Evolutionary conservation across 1,140 invertebrate genomes (phyloP), one percentile per base, ranked within the genome.

Genomic region (Drosophila nasuta): DNA sequence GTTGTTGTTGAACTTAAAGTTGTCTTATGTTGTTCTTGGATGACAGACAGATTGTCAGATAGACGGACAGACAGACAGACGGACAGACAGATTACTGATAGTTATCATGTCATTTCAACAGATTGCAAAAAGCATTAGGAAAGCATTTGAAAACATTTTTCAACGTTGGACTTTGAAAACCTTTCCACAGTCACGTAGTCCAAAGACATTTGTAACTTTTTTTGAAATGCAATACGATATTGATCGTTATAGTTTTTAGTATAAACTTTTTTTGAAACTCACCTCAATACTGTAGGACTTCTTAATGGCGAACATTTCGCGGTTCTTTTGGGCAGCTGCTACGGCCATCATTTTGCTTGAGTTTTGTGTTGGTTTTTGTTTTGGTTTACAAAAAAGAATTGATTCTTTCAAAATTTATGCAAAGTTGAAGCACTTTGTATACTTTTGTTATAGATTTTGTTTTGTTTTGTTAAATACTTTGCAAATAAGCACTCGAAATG

Each of bases 211-310:
- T 54, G 7, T 33, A 54, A 57, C 33, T 1, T 17, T 60, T 64
- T 41, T 10, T 8, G 20, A 25, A 25, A 25, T 25, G 20, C 35
- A 38, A 38, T 38, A 10, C 43, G 8, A 48, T 41, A 11, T 58
- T 30, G 38, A 38, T 38, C 35, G 35, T 0, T 38, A 8, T 6
- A 59, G 3, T 49, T 46, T 51, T 49, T 68, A 38, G 46, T 6
- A 38, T 20, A 3, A 62, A 25, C 20, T 38, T 66, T 28, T 62
- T 49, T 43, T 38, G n/a, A 28, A n/a, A 94, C 96, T 96, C 94
- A 98, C 97, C 97, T 98, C 98, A 92, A 98, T 97, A 94, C 97
- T 98, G 95, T 98, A 98, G 79, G 97, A 98, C 93, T 98, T 98
- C 94, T 98, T 97, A 94, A 97, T 98, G 93, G 97, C 97, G 94